Base-by-base conservation (phyloP, 1,140 invertebrate species). In the Saccostrea echinata region DNA sequence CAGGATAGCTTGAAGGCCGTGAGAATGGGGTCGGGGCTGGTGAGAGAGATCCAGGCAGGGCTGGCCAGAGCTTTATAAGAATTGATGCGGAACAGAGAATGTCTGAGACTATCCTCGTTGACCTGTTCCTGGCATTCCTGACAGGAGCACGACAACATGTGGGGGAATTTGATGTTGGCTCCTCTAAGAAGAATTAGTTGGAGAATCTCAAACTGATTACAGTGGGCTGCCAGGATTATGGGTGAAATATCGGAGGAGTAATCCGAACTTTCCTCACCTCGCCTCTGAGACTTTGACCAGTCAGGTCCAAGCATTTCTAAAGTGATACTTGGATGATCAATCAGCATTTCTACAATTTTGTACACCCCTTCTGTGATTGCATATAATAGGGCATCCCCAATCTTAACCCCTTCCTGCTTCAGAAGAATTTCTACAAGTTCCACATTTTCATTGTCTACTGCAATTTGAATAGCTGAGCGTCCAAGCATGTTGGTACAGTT, bases 21-120 rank as follows among this genome's bases (percentile, higher is more conserved):
- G 16, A 97, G 94, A 84, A 97, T 96, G 0, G 97, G 97, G 93
- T 97, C 97, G 12, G 95, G 92, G 0, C 96, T 95, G 0, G 96
- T 96, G 84, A 97, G 96, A 68, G 96, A 96, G 85, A 97, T 96
- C 93, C 96, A 97, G 0, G 96, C 95, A 16, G 94, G 94, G 87
- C 94, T 95, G 8, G 95, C 94, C 81, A 95, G 90, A 43, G 93
- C 95, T 52, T 91, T 85, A 88, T 94, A 95, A 4, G 94, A 93
- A 86, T 95, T 94, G 27, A 95, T 94, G n/a, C 95, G 88, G 27
- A 93, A 93, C 51, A 94, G 86, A 4, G 94, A 94, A 90, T 94
- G 93, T 27, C 94, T 91, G 13, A 94, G 90, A 88, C 92, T 92
- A 87, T 94, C 94, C 84, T 92, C 94, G 89, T 91, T 91, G 27